Base-by-base conservation (phyloP, 2,113 vertebrate species). In the Monopterus albus region DNA sequence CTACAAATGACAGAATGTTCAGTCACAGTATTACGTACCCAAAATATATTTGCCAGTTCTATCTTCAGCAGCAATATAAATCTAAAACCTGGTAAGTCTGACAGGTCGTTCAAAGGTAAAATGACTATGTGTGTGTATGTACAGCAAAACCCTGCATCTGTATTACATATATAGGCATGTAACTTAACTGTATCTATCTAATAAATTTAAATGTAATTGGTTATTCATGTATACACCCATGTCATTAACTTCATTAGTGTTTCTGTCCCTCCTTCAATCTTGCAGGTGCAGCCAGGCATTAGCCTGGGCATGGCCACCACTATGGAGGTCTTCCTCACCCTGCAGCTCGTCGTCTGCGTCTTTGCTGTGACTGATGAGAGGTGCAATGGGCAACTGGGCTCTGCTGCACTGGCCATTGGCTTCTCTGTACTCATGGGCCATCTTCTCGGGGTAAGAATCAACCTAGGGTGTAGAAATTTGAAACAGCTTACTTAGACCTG, bases 361-460 rank as follows among this genome's bases (percentile, higher is more conserved):
- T 95, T 98, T 52, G 95, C 96, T 39, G 96, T 96, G 25, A 97
- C 94, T 1, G 96, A 98, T 3, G 95, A 97, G 74, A 93, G 96
- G 42, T 92, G 95, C 23, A 96, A 97, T 10, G 95, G 96, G 31
- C 95, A 93, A 49, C 75, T 96, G 50, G 94, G 94, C 68, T 95
- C 95, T 2, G 95, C 95, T 4, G 95, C 96, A 12, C 83, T 99
- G 60, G 95, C 96, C 53, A 91, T 98, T 7, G 97, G 97, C 78
- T 95, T 98, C 88, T 97, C 96, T 63, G 95, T 98, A 63, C 93
- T 96, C 71, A 88, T 96, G 69, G 96, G 97, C 7, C 97, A 98
- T 87, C 94, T 99, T 76, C 94, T 97, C n/a, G 97, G 96, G 95
- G 97, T 99, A 94, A 94, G 94, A 69, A 18, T 2, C 11, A 26